Evolutionary conservation across 2,113 vertebrate species (phyloP), one percentile per base, ranked within the genome.

Genomic region (Caranx melampygus): DNA sequence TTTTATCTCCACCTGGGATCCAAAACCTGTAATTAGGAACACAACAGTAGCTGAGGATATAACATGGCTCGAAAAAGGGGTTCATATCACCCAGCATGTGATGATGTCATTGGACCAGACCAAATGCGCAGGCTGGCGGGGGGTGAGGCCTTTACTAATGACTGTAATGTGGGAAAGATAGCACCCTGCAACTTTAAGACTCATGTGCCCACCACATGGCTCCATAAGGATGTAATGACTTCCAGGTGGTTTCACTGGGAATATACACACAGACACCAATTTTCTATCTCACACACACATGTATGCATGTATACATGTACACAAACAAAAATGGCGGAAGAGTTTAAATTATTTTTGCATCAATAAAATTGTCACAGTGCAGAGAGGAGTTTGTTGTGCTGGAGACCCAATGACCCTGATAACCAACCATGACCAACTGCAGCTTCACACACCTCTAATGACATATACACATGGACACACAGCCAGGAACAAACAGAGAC

Each of bases 171-270:
- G 84, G 76, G 75, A 90, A 90, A 84, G 47, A 33, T 57, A 14
- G 45, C 68, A 75, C 62, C 65, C 85, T 86, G 74, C 81, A 74
- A 59, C 88, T 94, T 92, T 88, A 94, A 92, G 81, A 86, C 79
- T 63, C 76, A 68, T 82, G 60, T 89, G 86, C 84, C 89, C 73
- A 3, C 49, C 88, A 84, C 86, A 92, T 82, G 83, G 75, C 74
- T 90, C 77, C 62, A 68, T 31, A n/a, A 60, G 54, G 54, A 58
- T 79, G 45, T 93, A 89, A 94, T 93, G 71, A 62, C 52, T 93
- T 90, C 93, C 91, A 94, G 89, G 77, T 93, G 34, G 35, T 40
- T 42, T 59, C 54, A 49, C 18, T 66, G 21, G n/a, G 13, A 33
- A 80, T 2, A 4, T 58, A 77, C 18, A 69, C 40, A 80, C 21